A percentile compares a stretch with the other conserved stretches of the same genome.
These are phyloP conservation scores for Pomatorhinus ruficollis DNA, from an alignment of 2,113 vertebrate genomes.

Conservation along the genomic window DNA sequence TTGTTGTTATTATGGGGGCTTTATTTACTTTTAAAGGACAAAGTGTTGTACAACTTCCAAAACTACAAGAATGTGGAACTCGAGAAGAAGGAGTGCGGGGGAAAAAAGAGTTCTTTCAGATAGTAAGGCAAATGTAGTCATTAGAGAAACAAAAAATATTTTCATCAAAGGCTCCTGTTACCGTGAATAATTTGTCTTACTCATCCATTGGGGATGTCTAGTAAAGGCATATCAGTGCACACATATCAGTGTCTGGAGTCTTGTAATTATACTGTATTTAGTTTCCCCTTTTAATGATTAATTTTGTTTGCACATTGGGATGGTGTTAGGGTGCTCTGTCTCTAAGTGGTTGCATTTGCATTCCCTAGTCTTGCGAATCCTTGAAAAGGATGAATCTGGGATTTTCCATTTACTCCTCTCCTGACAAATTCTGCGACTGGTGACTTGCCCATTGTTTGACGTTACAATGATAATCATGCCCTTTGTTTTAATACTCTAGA, in stretches of 20 bases:
- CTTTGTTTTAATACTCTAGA: background rate
- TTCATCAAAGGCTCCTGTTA: background rate
- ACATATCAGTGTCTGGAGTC: background rate
- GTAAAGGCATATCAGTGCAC: background rate
- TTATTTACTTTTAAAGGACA: background rate
- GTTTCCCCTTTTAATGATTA: background rate
- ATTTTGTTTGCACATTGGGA: background rate
- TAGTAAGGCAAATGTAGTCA: background rate
- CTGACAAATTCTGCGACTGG: background rate
- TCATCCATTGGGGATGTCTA: background rate
- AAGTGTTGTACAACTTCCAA: background rate
- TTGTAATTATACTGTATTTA: background rate
- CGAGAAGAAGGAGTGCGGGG: background rate
- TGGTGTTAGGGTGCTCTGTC: background rate
- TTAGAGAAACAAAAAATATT: background rate
- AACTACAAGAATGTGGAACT: background rate
- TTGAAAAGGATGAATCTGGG: background rate
- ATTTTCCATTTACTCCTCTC: background rate
- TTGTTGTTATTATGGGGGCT: background rate
- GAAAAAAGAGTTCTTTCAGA: background rate
- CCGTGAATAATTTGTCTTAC: constrained; percentile 5
- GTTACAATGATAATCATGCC: background rate
- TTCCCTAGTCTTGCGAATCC: background rate
- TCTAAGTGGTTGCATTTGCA: background rate
- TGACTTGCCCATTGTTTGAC: background rate